Percentiles rank a stretch among this genome's conserved stretches.
phyloP scores from a whole-genome alignment of 2,797 vertebrate genomes.

The Ceryle rudis region DNA sequence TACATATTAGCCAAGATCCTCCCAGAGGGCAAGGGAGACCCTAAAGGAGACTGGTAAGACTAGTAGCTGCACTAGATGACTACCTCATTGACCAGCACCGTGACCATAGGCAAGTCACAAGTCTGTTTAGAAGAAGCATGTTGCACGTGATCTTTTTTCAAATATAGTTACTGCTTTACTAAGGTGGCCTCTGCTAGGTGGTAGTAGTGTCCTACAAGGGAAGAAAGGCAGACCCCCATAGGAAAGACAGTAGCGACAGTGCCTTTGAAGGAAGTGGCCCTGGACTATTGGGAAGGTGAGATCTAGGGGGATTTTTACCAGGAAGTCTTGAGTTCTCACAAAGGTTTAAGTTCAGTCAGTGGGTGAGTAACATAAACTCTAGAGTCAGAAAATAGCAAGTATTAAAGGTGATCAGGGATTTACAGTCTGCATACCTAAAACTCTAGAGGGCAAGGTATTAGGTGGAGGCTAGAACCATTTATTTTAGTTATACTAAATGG shows the following conservation, averaged over 20 bases:
- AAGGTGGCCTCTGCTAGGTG: background rate
- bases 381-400: constrained; percentile 10
- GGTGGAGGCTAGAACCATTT: constrained; percentile 36
- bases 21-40: background rate
- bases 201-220: background rate
- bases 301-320: background rate
- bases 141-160: background rate
- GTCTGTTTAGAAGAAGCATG: background rate
- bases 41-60: background rate
- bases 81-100: background rate
- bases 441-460: constrained; percentile 36
- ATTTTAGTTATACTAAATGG: constrained; percentile 49
- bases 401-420: constrained; percentile 31
- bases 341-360: background rate
- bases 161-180: background rate
- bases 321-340: background rate
- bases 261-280: background rate
- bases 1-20: background rate
- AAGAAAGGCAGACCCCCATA: background rate
- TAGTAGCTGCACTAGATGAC: background rate
- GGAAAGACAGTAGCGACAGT: background rate
- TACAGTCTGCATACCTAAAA: constrained; percentile 56
- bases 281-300: background rate
- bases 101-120: background rate
- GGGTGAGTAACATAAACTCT: constrained; percentile 10